Conservation (phyloP, 30 jellyfish, hydroid and myxozoan genomes). For the Aurelia sp. region DNA sequence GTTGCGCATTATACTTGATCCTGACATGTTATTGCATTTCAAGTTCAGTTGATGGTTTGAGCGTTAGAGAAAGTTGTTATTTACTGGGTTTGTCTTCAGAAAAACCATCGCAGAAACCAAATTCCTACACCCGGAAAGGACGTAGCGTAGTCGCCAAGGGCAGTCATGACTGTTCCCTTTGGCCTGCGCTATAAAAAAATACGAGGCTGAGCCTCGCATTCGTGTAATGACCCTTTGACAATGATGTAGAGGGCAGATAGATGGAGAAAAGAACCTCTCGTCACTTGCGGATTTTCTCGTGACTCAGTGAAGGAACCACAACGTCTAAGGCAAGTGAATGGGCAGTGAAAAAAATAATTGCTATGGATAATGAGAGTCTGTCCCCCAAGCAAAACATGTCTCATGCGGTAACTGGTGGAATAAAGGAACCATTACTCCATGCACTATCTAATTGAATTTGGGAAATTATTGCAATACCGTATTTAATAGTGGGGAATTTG, state of each 20-base stretch:
- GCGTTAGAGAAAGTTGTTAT: no score
- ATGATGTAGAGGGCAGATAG: no score
- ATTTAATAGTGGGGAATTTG: conserved; percentile 11
- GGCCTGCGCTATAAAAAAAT: no score
- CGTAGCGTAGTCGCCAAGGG: no score
- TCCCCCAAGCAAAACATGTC: conserved; percentile 64
- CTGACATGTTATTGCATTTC: no score
- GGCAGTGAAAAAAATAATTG: conserved; percentile 49
- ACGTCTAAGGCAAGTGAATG: conserved; percentile 52
- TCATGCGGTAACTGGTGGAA: conserved; percentile 48
- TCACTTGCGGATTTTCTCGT: conserved; percentile 69
- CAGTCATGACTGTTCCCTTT: no score
- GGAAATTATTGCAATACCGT: conserved; percentile 67
- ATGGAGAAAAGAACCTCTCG: neutral
- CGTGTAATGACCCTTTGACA: neutral
- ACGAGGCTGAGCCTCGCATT: neutral
- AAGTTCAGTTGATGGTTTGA: no score
- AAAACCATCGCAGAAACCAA: no score
- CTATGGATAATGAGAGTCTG: conserved; percentile 57
- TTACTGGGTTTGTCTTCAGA: no score
- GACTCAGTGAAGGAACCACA: conserved; percentile 59
- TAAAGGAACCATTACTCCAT: conserved; percentile 60
- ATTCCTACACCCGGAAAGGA: no score
- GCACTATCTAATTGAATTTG: conserved; percentile 66
- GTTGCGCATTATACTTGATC: no score